Percentiles rank a stretch among this genome's conserved stretches.
phyloP scores from a whole-genome alignment of 2,113 vertebrate genomes.

The Dasyprocta punctata region DNA sequence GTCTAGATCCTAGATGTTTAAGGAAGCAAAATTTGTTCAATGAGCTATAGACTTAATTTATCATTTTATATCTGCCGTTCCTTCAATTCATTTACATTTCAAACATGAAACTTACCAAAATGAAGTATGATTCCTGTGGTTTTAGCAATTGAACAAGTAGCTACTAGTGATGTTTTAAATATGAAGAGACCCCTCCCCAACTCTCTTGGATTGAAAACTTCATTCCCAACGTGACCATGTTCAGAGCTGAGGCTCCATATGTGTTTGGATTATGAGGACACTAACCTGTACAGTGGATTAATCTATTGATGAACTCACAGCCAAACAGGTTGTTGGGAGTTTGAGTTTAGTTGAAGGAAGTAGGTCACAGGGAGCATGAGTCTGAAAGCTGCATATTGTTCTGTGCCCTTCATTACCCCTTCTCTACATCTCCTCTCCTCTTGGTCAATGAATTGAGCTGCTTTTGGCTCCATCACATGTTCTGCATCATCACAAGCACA shows the following conservation, averaged over 20 bases:
- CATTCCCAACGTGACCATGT: background rate
- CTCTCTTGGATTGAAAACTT: background rate
- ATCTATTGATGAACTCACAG: background rate
- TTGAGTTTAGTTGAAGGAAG: background rate
- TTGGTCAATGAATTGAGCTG: background rate
- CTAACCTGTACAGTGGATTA: no score
- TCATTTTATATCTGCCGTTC: background rate
- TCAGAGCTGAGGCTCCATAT: background rate
- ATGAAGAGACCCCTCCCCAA: background rate
- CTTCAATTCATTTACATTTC: background rate
- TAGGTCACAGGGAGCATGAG: background rate
- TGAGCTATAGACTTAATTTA: background rate
- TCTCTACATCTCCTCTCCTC: background rate
- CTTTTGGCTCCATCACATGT: no score
- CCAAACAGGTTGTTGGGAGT: background rate
- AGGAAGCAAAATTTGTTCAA: background rate
- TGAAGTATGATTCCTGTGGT: background rate
- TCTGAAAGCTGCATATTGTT: background rate
- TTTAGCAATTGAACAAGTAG: background rate
- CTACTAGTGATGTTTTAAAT: background rate
- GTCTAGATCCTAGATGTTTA: background rate
- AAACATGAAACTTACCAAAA: background rate
- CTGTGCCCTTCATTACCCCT: background rate
- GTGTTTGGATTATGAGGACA: background rate
- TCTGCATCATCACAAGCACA: background rate